Percentiles rank a stretch among this genome's conserved stretches.
Conservation (phyloP, 2,888 invertebrate genomes). For the Malthinus seriepunctatus region DNA sequence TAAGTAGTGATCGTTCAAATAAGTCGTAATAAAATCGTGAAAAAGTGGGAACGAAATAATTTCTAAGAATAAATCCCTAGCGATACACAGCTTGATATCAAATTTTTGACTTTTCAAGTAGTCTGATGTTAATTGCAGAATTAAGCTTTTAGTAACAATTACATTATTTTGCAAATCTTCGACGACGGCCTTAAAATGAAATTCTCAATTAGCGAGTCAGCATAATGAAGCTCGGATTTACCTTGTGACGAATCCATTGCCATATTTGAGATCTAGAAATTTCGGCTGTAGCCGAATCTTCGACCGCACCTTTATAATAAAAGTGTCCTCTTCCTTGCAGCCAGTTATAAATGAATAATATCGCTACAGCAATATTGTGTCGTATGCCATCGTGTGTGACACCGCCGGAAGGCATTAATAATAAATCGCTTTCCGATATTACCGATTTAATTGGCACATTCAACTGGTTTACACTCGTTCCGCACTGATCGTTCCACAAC, state of each 20-base stretch:
- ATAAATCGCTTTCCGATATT: constrained; percentile 57
- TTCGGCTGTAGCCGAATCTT: constrained; percentile 77
- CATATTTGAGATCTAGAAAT: constrained; percentile 74
- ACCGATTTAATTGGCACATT: constrained; percentile 49
- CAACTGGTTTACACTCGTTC: constrained; percentile 59
- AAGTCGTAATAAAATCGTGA: constrained; percentile 70
- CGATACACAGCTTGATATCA: constrained; percentile 32
- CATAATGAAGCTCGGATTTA: constrained; percentile 35
- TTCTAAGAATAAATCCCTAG: constrained; percentile 60
- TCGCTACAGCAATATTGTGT: constrained; percentile 67
- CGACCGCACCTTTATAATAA: constrained; percentile 65
- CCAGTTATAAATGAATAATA: constrained; percentile 72
- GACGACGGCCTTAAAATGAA: constrained; percentile 54
- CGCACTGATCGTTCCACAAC: constrained; percentile 35
- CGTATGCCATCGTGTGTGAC: constrained; percentile 65
- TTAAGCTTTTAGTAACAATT: constrained; percentile 56
- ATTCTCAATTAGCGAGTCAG: background rate
- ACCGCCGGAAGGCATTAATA: constrained; percentile 64
- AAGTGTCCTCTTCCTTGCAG: constrained; percentile 69
- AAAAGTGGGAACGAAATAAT: constrained; percentile 62
- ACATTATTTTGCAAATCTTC: constrained; percentile 52
- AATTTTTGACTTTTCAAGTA: constrained; percentile 47
- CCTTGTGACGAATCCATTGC: constrained; percentile 72
- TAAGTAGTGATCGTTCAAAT: constrained; percentile 64
- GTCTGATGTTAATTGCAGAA: constrained; percentile 55